A percentile compares a stretch with the other conserved stretches of the same genome.
Conservation (phyloP, 2,797 vertebrate genomes). For the Sylvia borin region DNA sequence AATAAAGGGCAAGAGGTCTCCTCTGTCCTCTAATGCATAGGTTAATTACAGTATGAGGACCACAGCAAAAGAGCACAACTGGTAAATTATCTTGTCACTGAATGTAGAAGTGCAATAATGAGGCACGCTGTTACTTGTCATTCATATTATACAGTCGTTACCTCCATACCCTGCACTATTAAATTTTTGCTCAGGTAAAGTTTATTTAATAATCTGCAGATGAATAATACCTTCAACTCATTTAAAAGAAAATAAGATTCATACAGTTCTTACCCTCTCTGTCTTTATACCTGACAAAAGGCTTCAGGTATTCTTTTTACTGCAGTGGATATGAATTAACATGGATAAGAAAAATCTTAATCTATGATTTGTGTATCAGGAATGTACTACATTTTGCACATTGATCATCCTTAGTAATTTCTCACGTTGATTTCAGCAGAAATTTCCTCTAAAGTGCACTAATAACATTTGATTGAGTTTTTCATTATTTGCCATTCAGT, state of each 20-base stretch:
- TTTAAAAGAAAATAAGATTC: not conserved
- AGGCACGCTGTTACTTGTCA: not conserved
- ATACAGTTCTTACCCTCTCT: not conserved
- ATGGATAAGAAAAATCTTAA: not conserved
- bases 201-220: not conserved
- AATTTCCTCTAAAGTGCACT: not conserved
- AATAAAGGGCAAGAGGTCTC: not conserved
- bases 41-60: not conserved
- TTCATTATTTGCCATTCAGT: not conserved
- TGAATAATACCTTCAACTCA: not conserved
- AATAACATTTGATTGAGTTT: not conserved
- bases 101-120: not conserved
- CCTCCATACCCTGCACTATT: not conserved
- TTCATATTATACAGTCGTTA: not conserved
- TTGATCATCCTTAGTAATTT: not conserved
- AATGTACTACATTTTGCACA: not conserved
- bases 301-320: not conserved
- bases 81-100: not conserved
- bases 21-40: not conserved
- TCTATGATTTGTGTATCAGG: not conserved
- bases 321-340: not conserved
- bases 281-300: not conserved
- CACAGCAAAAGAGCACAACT: not conserved
- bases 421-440: not conserved
- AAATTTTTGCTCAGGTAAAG: not conserved